Evolutionary conservation across 2,797 vertebrate genomes (phyloP).

Genomic region (Gadopsis marmoratus): DNA sequence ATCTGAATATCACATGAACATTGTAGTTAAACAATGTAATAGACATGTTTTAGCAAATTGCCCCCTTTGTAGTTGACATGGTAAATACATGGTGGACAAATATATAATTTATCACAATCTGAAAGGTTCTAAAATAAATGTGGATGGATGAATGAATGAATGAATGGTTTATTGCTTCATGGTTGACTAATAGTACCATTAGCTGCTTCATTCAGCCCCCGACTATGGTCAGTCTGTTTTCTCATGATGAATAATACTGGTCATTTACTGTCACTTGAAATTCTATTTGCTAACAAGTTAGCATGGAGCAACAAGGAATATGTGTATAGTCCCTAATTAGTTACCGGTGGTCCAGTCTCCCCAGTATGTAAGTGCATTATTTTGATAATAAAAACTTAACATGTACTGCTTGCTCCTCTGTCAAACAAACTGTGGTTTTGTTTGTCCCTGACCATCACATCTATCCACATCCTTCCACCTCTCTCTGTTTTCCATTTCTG

Average conservation of each 20-base stretch:
- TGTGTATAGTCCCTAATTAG: background rate
- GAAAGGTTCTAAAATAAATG: background rate
- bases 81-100: background rate
- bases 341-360: background rate
- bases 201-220: background rate
- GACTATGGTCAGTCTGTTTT: background rate
- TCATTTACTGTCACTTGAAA: background rate
- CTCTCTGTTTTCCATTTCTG: slow-evolving; percentile 36
- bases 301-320: background rate
- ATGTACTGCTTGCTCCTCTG: background rate
- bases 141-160: background rate
- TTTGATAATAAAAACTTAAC: background rate
- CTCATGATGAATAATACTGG: background rate
- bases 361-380: background rate
- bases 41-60: background rate
- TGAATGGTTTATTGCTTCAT: background rate
- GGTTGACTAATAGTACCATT: background rate
- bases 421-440: slow-evolving; percentile 8
- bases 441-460: slow-evolving; percentile 19
- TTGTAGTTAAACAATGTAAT: background rate
- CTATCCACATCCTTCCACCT: background rate
- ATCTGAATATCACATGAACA: background rate
- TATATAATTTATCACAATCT: background rate
- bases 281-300: background rate
- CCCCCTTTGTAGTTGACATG: background rate